Base-by-base conservation (phyloP, 2,888 invertebrate genomes). In the Athalia circularis region DNA sequence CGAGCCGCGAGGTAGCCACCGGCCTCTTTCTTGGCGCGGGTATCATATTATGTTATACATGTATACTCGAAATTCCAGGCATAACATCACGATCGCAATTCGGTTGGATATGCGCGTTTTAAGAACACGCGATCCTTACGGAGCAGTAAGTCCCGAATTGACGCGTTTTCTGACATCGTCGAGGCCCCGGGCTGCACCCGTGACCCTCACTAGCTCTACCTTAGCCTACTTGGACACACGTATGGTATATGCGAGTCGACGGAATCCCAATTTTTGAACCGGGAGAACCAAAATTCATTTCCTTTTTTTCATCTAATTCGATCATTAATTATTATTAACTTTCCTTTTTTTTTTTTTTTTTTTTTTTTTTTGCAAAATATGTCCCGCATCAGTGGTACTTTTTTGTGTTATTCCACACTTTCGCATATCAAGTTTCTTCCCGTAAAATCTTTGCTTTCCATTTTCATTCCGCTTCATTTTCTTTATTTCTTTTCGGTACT, bases 71-170 rank as follows among this genome's bases (percentile, higher is more conserved):
- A 75, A 75, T 75, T 75, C 75, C 75, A 75, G 15, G 50, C 75
- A 75, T 75, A 75, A 75, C 75, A 75, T 75, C 75, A 75, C 75
- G 75, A 75, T 52, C 64, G 75, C 64, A 64, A 64, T 75, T 75
- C 64, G 62, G 62, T n/a, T 62, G 75, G 62, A 64, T 75, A 64
- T 52, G 62, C 29, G 29, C 29, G 29, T 29, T 75, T 75, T 64
- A 75, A 52, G 75, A 75, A 62, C 75, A 75, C 75, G 75, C 75
- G 75, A 75, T 75, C 75, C 75, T 75, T 9, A 29, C 59, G 59
- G 72, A 72, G 54, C 54, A n/a, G 54, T 52, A 52, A 11, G 70
- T 72, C 61, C 64, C 75, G 75, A 75, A 75, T 75, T 75, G 75
- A 75, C 75, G 75, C 62, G 75, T 43, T 75, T 75, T 75, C 75